phyloP scores from a whole-genome alignment of 2,888 invertebrate species.

The Strigamia transsilvanica region DNA sequence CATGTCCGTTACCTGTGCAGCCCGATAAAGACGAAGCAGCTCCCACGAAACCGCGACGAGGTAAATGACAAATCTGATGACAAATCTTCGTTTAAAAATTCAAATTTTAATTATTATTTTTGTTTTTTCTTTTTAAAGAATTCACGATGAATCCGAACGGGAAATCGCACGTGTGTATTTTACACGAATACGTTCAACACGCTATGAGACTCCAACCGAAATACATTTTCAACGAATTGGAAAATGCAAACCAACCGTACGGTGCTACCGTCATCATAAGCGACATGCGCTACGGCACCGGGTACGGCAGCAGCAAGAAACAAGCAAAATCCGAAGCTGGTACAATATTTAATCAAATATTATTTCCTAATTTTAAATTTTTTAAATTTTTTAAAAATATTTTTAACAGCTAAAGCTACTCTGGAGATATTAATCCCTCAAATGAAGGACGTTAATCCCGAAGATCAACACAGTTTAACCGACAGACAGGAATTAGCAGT shows the following conservation, averaged over 20 bases:
- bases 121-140: constrained; percentile 66
- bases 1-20: constrained; percentile 74
- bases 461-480: constrained; percentile 60
- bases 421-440: constrained; percentile 91
- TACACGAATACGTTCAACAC: constrained; percentile 97
- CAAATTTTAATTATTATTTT: background rate
- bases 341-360: constrained; percentile 56
- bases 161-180: constrained; percentile 92
- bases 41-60: constrained; percentile 55
- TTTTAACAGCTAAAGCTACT: constrained; percentile 75
- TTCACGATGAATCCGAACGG: constrained; percentile 98
- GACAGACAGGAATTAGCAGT: constrained; percentile 62
- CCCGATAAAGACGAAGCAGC: constrained; percentile 58
- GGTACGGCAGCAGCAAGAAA: constrained; percentile 94
- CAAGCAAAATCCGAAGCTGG: constrained; percentile 92
- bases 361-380: constrained; percentile 55
- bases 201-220: constrained; percentile 92
- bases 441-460: constrained; percentile 73
- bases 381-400: no score
- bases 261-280: constrained; percentile 92
- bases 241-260: constrained; percentile 92
- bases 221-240: constrained; percentile 90
- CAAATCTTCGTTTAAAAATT: background rate
- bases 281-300: constrained; percentile 91
- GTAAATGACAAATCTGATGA: constrained; percentile 27